Evolutionary conservation across 2,113 vertebrate species (phyloP).

Genomic region (Sander vitreus): DNA sequence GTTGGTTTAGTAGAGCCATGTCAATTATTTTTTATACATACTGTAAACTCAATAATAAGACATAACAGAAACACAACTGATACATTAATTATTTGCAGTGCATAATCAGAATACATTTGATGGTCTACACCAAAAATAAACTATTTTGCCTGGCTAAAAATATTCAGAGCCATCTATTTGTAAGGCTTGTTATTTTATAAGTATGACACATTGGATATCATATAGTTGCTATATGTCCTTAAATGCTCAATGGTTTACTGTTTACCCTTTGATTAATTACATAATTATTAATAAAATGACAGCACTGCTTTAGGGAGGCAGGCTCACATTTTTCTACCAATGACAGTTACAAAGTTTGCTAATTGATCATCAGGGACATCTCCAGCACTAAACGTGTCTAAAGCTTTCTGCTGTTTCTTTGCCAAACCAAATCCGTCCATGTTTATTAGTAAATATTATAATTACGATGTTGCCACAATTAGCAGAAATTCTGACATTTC

Average conservation of each 20-base stretch:
- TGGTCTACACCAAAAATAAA: too few relatives aligned
- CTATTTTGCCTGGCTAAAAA: not conserved
- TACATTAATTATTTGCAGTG: not conserved
- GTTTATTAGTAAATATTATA: conserved; percentile 47
- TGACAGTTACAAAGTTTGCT: conserved; percentile 59
- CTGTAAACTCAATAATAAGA: not conserved
- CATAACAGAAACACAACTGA: not conserved
- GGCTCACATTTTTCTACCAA: conserved; percentile 41
- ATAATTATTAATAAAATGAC: conserved; percentile 45
- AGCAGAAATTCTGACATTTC: conserved; percentile 36
- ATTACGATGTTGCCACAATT: conserved; percentile 48
- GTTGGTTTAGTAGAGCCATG: not conserved
- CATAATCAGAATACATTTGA: not conserved
- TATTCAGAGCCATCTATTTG: not conserved
- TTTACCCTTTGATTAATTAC: conserved; percentile 63
- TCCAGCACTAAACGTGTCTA: conserved; percentile 41
- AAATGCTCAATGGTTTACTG: conserved; percentile 18
- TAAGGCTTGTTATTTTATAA: not conserved
- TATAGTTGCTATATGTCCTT: not conserved
- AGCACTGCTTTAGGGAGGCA: conserved; percentile 27
- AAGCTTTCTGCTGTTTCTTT: conserved; percentile 55
- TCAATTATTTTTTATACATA: not conserved
- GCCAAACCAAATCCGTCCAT: conserved; percentile 8
- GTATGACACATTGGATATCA: not conserved
- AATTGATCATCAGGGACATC: conserved; percentile 71